phyloP scores from a whole-genome alignment of 2,113 vertebrate genomes.

The Poeciliopsis prolifica region DNA sequence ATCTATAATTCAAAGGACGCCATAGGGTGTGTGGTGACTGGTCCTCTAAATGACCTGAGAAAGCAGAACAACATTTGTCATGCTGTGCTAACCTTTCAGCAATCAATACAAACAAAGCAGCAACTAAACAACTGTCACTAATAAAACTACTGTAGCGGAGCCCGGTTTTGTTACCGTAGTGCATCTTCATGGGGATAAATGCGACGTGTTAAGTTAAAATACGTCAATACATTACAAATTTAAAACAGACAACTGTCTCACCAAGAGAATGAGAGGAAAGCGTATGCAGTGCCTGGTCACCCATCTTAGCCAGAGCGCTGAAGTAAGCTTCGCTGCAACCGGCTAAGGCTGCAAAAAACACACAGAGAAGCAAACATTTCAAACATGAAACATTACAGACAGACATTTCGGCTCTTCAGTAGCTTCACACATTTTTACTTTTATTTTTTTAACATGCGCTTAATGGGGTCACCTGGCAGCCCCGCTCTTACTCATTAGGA shows the following conservation, averaged over 20 bases:
- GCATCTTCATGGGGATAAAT: slow-evolving; percentile 2
- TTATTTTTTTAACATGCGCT: neutral
- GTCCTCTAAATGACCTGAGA: slow-evolving; percentile 53
- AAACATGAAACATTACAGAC: neutral
- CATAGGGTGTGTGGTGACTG: slow-evolving; percentile 48
- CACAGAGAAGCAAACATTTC: slow-evolving; percentile 6
- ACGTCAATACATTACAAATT: slow-evolving; percentile 11
- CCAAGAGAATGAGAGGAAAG: slow-evolving; percentile 88
- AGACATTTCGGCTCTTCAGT: neutral
- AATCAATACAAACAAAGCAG: slow-evolving; percentile 8
- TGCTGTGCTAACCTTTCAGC: neutral
- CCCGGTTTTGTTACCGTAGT: slow-evolving; percentile 11
- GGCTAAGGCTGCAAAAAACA: slow-evolving; percentile 79
- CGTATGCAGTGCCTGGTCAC: slow-evolving; percentile 89
- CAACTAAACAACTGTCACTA: slow-evolving; percentile 12
- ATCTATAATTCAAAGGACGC: slow-evolving; percentile 66
- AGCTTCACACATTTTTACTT: neutral
- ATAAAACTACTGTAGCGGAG: slow-evolving; percentile 4
- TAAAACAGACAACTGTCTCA: slow-evolving; percentile 71
- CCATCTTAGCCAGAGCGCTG: slow-evolving; percentile 89
- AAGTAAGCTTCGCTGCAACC: slow-evolving; percentile 90
- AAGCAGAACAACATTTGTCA: slow-evolving; percentile 2
- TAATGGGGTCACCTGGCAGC: neutral
- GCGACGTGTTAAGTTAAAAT: slow-evolving; percentile 3
- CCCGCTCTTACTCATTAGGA: slow-evolving; percentile 21